A percentile compares a stretch with the other conserved stretches of the same genome.
Evolutionary conservation across 2,888 invertebrate species (phyloP).

Genomic region (Pedicia rivosa): DNA sequence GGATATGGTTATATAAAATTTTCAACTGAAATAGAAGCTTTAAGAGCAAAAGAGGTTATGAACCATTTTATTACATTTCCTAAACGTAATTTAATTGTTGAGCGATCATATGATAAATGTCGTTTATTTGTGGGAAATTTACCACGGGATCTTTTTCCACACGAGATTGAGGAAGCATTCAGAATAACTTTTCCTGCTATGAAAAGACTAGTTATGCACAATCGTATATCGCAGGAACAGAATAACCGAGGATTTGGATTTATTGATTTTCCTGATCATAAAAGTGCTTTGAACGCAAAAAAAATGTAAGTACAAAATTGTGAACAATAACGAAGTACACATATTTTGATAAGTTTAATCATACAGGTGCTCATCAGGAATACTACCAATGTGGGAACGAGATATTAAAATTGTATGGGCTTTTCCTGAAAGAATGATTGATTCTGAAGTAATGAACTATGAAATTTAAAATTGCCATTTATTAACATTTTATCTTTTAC

Average conservation of each 20-base stretch:
- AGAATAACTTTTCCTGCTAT: slow-evolving; percentile 17
- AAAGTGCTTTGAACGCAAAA: slow-evolving; percentile 20
- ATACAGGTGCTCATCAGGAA: slow-evolving; percentile 17
- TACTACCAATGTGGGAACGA: slow-evolving; percentile 18
- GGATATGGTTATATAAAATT: slow-evolving; percentile 21
- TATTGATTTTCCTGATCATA: slow-evolving; percentile 19
- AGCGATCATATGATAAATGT: slow-evolving; percentile 20
- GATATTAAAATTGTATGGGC: slow-evolving; percentile 23
- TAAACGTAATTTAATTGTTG: slow-evolving; percentile 17
- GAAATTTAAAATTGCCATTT: slow-evolving; percentile 6
- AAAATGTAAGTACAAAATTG: too few species aligned
- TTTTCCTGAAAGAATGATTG: slow-evolving; percentile 15
- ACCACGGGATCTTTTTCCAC: slow-evolving; percentile 16
- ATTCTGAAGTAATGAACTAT: slow-evolving; percentile 8
- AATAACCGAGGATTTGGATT: slow-evolving; percentile 20
- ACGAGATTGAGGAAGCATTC: slow-evolving; percentile 17
- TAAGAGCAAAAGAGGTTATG: slow-evolving; percentile 18
- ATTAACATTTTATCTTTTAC: background rate
- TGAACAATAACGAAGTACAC: too few species aligned
- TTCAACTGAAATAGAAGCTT: slow-evolving; percentile 18
- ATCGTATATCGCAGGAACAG: slow-evolving; percentile 8
- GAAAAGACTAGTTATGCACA: slow-evolving; percentile 13
- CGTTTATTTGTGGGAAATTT: slow-evolving; percentile 21
- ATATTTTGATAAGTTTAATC: too few species aligned
- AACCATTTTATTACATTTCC: slow-evolving; percentile 17